Conservation (phyloP, 2,113 vertebrate genomes). For the Trachemys scripta region DNA sequence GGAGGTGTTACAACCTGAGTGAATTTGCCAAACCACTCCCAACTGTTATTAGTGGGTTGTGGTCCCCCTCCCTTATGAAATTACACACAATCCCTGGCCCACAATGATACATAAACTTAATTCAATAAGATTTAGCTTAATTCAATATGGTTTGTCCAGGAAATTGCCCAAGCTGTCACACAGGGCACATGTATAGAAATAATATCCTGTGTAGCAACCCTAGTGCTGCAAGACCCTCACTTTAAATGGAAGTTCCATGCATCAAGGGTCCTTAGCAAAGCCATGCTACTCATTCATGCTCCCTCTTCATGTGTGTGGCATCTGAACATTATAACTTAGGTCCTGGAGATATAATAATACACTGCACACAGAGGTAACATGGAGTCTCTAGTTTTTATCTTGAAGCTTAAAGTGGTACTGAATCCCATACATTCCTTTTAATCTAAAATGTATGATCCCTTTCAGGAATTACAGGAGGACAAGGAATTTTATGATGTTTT, state of each 20-base stretch:
- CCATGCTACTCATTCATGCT: neutral
- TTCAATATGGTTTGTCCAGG: neutral
- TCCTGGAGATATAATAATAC: neutral
- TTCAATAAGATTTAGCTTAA: neutral
- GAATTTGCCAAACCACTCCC: neutral
- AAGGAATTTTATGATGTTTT: neutral
- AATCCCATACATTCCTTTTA: neutral
- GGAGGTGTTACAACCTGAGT: neutral
- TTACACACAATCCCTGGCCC: neutral
- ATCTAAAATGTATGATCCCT: neutral
- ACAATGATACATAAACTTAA: neutral
- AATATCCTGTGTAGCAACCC: neutral
- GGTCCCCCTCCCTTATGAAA: neutral
- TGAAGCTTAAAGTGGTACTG: neutral
- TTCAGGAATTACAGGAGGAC: neutral
- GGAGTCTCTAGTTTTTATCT: neutral
- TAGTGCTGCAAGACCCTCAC: neutral
- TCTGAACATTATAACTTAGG: neutral
- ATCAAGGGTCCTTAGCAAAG: neutral
- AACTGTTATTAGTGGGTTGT: neutral
- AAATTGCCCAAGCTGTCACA: neutral
- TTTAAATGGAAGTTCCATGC: neutral
- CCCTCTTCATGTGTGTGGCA: neutral
- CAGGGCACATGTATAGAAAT: neutral
- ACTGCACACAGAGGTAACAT: conserved; percentile 1